These are phyloP conservation scores for Steinernema khuongi DNA, from an alignment of 1,140 invertebrate species.

Conservation along the genomic window DNA sequence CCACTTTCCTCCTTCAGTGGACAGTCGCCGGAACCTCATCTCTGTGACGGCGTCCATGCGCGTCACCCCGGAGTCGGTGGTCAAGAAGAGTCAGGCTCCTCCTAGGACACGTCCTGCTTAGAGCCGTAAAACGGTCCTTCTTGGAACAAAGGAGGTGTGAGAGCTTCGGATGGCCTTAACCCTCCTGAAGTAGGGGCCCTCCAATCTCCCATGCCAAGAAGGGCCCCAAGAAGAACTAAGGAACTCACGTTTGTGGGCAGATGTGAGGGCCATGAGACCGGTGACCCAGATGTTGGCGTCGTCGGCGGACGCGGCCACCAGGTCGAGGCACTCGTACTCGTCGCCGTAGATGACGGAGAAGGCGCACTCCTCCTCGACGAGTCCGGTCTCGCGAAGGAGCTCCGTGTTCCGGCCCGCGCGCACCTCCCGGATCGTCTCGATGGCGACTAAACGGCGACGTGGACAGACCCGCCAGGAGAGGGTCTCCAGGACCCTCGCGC, in stretches of 20 bases:
- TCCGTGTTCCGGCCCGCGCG: constrained; percentile 66
- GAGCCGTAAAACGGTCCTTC: too few species aligned
- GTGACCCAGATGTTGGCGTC: constrained; percentile 68
- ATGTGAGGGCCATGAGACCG: constrained; percentile 54
- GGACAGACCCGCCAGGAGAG: not conserved
- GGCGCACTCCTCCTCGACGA: constrained; percentile 64
- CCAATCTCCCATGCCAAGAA: not conserved
- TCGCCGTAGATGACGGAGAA: constrained; percentile 68
- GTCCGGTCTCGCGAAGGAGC: constrained; percentile 63
- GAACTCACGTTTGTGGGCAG: constrained; percentile 40
- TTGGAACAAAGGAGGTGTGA: too few species aligned
- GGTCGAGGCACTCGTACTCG: constrained; percentile 66
- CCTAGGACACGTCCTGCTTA: too few species aligned
- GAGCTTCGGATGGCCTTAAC: too few species aligned
- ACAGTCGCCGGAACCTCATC: constrained; percentile 20
- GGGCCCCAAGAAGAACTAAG: not conserved
- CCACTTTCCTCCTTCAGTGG: constrained; percentile 20
- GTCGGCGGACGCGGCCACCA: constrained; percentile 66
- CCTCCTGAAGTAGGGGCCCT: too few species aligned
- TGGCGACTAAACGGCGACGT: constrained; percentile 61
- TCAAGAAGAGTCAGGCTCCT: too few species aligned
- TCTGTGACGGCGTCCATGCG: constrained; percentile 62
- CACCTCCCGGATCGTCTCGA: constrained; percentile 66
- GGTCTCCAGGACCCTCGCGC: too few species aligned
- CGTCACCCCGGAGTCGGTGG: constrained; percentile 80